Conservation (phyloP, 2,113 vertebrate genomes). For the Upupa epops region DNA sequence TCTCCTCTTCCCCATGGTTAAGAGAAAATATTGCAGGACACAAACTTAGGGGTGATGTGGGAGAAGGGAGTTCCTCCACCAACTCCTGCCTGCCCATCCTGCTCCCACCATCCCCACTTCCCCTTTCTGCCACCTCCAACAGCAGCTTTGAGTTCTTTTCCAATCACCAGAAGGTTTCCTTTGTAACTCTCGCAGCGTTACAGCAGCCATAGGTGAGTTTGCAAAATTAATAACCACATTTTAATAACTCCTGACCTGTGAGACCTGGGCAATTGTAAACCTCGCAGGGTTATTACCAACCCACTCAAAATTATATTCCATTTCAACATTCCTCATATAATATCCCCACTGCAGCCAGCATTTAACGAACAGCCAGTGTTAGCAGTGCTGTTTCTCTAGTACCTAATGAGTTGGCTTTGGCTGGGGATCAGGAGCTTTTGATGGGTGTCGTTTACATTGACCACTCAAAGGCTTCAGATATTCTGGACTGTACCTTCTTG, state of each 20-base stretch:
- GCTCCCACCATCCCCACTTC: background rate
- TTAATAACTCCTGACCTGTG: conserved; percentile 44
- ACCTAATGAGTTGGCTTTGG: conserved; percentile 65
- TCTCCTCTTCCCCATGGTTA: background rate
- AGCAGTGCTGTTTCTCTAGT: conserved; percentile 39
- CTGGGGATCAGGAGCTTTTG: conserved; percentile 43
- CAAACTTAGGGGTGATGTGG: too few species aligned
- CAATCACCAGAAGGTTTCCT: background rate
- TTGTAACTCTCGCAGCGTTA: background rate
- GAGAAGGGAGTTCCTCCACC: background rate
- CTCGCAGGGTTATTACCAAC: background rate
- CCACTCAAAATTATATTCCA: conserved; percentile 48
- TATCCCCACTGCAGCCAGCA: conserved; percentile 53
- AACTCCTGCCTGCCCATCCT: background rate
- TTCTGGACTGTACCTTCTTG: conserved; percentile 4
- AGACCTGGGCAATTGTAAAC: conserved; percentile 1
- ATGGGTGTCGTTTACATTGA: conserved; percentile 18
- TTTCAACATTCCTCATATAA: conserved; percentile 55
- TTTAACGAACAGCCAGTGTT: conserved; percentile 42
- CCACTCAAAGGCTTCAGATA: conserved; percentile 29
- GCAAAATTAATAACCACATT: conserved; percentile 45
- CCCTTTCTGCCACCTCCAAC: background rate
- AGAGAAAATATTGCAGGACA: background rate
- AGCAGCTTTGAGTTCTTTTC: background rate
- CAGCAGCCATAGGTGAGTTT: background rate